Percentiles rank a stretch among this genome's conserved stretches.
Evolutionary conservation across 2,888 invertebrate genomes (phyloP).

Genomic region (Pristionchus entomophagus): DNA sequence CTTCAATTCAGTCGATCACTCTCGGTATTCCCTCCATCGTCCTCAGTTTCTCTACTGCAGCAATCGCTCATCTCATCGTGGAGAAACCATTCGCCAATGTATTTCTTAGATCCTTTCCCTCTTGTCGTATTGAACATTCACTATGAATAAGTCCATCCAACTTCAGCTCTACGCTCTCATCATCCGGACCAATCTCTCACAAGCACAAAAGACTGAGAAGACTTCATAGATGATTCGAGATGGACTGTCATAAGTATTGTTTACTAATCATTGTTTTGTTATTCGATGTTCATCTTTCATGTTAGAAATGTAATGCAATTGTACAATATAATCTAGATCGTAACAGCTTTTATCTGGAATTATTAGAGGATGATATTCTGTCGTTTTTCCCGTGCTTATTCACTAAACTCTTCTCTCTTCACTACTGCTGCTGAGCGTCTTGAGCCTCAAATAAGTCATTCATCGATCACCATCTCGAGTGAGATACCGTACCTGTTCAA

Average conservation of each 20-base stretch:
- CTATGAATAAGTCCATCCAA: too few relatives aligned
- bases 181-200: not conserved
- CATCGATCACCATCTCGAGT: not conserved
- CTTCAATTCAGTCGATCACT: conserved; percentile 9
- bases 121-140: too few relatives aligned
- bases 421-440: not conserved
- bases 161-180: not conserved
- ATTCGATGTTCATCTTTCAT: too few relatives aligned
- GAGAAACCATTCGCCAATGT: conserved; percentile 20
- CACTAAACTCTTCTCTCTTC: not conserved
- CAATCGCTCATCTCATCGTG: not conserved
- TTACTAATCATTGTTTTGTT: too few relatives aligned
- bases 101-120: not conserved
- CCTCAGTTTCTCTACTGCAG: conserved; percentile 4
- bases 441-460: not conserved
- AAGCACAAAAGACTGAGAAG: not conserved
- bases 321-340: too few relatives aligned
- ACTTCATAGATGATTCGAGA: not conserved
- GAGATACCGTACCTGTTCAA: not conserved
- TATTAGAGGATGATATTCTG: conserved; percentile 12
- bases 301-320: too few relatives aligned
- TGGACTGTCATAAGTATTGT: not conserved
- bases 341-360: conserved; percentile 19
- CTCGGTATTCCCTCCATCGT: not conserved
- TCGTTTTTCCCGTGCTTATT: not conserved